phyloP scores from a whole-genome alignment of 2,888 invertebrate species.

The Sclerodermus sp. region DNA sequence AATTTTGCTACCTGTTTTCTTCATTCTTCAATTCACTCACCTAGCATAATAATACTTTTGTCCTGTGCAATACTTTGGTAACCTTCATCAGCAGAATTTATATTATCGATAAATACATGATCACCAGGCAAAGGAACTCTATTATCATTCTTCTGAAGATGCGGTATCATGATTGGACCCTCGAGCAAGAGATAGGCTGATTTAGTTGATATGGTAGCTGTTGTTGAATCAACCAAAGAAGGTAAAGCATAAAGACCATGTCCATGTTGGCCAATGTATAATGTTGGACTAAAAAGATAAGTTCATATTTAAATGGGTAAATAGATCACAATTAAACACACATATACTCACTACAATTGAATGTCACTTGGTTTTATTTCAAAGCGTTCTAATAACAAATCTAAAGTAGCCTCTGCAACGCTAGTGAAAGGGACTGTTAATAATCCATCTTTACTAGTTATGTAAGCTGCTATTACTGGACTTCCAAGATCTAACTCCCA shows the following conservation, averaged over 20 bases:
- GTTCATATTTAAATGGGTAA: constrained; percentile 1
- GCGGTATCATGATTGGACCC: constrained; percentile 63
- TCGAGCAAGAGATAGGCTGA: constrained; percentile 72
- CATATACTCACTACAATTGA: constrained; percentile 58
- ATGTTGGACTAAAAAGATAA: constrained; percentile 70
- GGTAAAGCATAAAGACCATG: constrained; percentile 91
- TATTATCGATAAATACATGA: constrained; percentile 29
- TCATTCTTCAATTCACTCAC: constrained; percentile 21
- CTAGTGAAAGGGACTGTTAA: constrained; percentile 86
- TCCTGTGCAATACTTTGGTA: constrained; percentile 34
- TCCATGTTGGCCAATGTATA: constrained; percentile 88
- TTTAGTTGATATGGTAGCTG: constrained; percentile 78
- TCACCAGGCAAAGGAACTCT: constrained; percentile 33
- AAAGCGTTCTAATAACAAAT: constrained; percentile 61
- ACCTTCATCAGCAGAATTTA: constrained; percentile 31
- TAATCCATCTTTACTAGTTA: constrained; percentile 74
- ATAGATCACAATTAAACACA: neutral
- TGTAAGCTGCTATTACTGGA: constrained; percentile 88
- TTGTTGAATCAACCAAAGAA: constrained; percentile 87
- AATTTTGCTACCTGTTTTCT: neutral
- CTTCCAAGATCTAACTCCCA: constrained; percentile 89
- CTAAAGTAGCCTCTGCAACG: constrained; percentile 83
- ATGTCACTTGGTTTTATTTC: constrained; percentile 57
- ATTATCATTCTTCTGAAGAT: constrained; percentile 40
- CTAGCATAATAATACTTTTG: constrained; percentile 40